phyloP scores from a whole-genome alignment of 1,140 invertebrate species.

The Hypothenemus hampei region DNA sequence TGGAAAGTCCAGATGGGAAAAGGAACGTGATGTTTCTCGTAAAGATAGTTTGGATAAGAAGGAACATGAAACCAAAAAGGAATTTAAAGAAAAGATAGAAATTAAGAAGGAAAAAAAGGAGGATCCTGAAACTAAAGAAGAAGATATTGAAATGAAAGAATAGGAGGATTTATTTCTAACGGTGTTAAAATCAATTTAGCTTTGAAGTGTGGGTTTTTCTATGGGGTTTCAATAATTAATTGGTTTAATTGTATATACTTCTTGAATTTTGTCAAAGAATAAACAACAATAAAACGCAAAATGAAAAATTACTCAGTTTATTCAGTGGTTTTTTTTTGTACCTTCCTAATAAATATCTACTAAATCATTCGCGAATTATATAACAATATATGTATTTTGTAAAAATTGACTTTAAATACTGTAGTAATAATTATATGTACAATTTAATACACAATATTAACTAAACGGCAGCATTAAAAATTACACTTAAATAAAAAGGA shows the following conservation, averaged over 20 bases:
- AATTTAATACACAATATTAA: not conserved
- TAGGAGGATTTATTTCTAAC: not conserved
- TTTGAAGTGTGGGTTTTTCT: not conserved
- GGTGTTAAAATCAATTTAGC: not conserved
- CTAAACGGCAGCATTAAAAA: slow-evolving; percentile 6
- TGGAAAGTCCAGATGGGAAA: slow-evolving; percentile 39
- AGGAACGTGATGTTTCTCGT: slow-evolving; percentile 24
- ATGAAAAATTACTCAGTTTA: no score
- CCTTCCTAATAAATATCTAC: not conserved
- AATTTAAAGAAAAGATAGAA: slow-evolving; percentile 22
- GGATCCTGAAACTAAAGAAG: slow-evolving; percentile 6
- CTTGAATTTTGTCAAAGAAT: no score
- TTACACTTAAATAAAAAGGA: slow-evolving; percentile 2
- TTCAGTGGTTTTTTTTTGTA: no score
- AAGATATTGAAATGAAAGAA: not conserved
- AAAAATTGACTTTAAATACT: no score
- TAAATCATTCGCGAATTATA: no score
- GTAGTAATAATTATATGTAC: not conserved
- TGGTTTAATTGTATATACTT: no score
- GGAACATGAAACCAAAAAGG: slow-evolving; percentile 14
- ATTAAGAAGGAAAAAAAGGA: slow-evolving; percentile 23
- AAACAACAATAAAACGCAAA: no score
- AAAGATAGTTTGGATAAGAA: slow-evolving; percentile 17
- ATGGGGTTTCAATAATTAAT: no score
- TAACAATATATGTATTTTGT: no score